These are phyloP conservation scores for Pecten maximus DNA, from an alignment of 2,888 invertebrate genomes.

Conservation along the genomic window DNA sequence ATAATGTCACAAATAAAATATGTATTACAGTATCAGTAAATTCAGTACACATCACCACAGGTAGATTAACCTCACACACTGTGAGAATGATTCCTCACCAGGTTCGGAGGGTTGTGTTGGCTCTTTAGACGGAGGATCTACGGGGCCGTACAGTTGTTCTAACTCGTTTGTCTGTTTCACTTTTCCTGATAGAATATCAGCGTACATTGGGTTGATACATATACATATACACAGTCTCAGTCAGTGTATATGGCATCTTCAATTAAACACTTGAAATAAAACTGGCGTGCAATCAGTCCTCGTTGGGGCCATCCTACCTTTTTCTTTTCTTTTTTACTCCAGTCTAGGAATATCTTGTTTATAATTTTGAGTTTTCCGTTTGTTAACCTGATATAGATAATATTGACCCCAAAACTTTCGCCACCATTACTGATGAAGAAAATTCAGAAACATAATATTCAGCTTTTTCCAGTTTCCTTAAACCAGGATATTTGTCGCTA, in stretches of 20 bases:
- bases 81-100: slow-evolving; percentile 48
- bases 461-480: no score
- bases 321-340: no score
- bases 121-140: slow-evolving; percentile 61
- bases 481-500: no score
- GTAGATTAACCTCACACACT: not conserved
- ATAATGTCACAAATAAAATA: not conserved
- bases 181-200: slow-evolving; percentile 66
- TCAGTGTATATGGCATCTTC: not conserved
- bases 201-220: not conserved
- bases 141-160: slow-evolving; percentile 72
- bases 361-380: no score
- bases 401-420: no score
- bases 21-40: not conserved
- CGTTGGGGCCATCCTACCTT: no score
- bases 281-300: no score
- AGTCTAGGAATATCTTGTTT: no score
- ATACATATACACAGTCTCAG: not conserved
- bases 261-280: no score
- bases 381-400: no score
- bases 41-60: not conserved
- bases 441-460: no score
- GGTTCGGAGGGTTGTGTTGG: slow-evolving; percentile 47
- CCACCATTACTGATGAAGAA: no score
- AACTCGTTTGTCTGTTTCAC: slow-evolving; percentile 72